Evolutionary conservation across 92 coral and sea anemone species (phyloP).

Genomic region (Phenganax marumi): DNA sequence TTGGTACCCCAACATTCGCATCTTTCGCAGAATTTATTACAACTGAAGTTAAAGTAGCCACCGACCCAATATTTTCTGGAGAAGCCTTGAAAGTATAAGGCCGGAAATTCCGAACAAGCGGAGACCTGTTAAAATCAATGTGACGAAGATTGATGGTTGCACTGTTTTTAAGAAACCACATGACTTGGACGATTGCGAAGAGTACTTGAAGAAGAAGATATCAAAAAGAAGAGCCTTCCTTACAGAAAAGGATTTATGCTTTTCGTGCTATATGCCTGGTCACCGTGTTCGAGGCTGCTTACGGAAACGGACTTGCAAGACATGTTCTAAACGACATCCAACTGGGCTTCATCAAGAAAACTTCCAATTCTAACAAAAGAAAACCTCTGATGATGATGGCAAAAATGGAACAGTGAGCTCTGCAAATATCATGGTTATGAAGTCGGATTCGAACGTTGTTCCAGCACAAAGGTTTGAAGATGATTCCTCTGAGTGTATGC

Average conservation of each 20-base stretch:
- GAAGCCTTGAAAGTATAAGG: conserved; percentile 47
- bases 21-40: conserved; percentile 43
- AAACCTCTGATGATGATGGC: neutral
- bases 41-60: conserved; percentile 56
- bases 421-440: neutral
- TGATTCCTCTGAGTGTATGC: neutral
- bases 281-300: conserved; percentile 43
- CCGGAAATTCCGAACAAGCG: conserved; percentile 24
- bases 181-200: conserved; percentile 43
- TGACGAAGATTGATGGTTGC: conserved; percentile 27
- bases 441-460: neutral
- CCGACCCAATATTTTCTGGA: conserved; percentile 59
- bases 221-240: conserved; percentile 29
- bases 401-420: neutral
- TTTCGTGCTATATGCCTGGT: conserved; percentile 42
- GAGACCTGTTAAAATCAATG: neutral
- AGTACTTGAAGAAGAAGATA: conserved; percentile 14
- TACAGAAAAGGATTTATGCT: conserved; percentile 34
- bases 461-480: neutral
- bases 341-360: conserved; percentile 2
- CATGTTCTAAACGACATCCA: neutral
- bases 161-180: conserved; percentile 21
- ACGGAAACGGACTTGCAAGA: conserved; percentile 36
- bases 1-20: conserved; percentile 40
- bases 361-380: neutral